phyloP scores from a whole-genome alignment of 2,888 invertebrate genomes.

The Trilocha varians region DNA sequence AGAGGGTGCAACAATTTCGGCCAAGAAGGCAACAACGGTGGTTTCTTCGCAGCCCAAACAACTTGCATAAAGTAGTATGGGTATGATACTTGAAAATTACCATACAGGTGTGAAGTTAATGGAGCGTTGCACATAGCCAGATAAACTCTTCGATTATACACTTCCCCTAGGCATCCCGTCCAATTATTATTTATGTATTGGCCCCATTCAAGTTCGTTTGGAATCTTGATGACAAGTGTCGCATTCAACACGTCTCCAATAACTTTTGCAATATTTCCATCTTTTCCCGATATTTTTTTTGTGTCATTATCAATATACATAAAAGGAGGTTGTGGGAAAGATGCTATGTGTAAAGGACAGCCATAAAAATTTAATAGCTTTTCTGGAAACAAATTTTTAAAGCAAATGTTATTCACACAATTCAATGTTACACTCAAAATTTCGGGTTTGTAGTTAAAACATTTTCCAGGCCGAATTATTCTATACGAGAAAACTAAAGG shows the following conservation, averaged over 20 bases:
- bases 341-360: constrained; percentile 36
- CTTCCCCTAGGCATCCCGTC: constrained; percentile 47
- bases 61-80: constrained; percentile 41
- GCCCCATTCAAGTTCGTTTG: constrained; percentile 28
- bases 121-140: constrained; percentile 36
- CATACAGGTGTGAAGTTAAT: constrained; percentile 29
- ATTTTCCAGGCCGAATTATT: constrained; percentile 25
- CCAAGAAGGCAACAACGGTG: constrained; percentile 30
- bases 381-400: constrained; percentile 25
- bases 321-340: constrained; percentile 41
- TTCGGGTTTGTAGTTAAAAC: constrained; percentile 27
- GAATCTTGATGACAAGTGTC: constrained; percentile 28
- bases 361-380: constrained; percentile 30
- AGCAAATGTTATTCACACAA: constrained; percentile 26
- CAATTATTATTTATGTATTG: constrained; percentile 31
- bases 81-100: constrained; percentile 44
- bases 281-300: constrained; percentile 27
- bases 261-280: constrained; percentile 37
- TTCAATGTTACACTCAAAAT: constrained; percentile 18
- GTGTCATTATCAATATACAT: constrained; percentile 34
- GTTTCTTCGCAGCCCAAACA: constrained; percentile 38
- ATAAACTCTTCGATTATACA: constrained; percentile 29
- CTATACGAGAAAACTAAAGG: constrained; percentile 25
- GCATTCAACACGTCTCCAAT: constrained; percentile 35
- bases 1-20: constrained; percentile 42